Conservation (phyloP, 2,113 vertebrate species). For the Neogobius melanostomus region DNA sequence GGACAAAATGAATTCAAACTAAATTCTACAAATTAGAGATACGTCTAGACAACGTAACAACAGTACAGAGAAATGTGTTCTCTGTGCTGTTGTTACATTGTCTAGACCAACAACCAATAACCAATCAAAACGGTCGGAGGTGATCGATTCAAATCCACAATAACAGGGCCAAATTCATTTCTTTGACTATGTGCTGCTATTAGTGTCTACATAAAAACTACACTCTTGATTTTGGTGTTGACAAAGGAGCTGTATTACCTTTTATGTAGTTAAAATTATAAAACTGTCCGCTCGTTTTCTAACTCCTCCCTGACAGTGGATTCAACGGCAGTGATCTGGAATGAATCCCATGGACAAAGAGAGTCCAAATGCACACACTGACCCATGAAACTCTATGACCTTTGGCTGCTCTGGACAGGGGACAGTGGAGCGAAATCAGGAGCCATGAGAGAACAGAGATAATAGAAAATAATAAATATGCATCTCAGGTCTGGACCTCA, state of each 20-base stretch:
- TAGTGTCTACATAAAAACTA: no score
- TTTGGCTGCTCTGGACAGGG: slow-evolving; percentile 16
- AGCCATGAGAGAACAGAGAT: background rate
- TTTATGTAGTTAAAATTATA: background rate
- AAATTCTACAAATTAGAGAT: no score
- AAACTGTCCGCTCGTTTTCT: background rate
- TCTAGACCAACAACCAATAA: no score
- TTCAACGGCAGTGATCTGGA: slow-evolving; percentile 43
- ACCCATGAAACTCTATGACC: slow-evolving; percentile 55
- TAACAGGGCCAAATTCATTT: no score
- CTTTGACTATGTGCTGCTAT: no score
- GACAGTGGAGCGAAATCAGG: slow-evolving; percentile 15
- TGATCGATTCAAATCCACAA: no score
- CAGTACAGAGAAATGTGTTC: no score
- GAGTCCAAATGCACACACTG: slow-evolving; percentile 42
- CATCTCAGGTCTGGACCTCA: background rate
- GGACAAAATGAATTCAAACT: no score
- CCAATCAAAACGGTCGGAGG: no score
- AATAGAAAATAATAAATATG: slow-evolving; percentile 20
- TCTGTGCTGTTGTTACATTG: no score
- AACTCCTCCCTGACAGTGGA: slow-evolving; percentile 15
- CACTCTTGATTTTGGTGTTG: no score
- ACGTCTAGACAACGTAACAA: no score
- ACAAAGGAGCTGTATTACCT: background rate
- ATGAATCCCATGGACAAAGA: slow-evolving; percentile 44